Evolutionary conservation across 2,113 vertebrate species (phyloP).

Genomic region (Halichoeres trimaculatus): DNA sequence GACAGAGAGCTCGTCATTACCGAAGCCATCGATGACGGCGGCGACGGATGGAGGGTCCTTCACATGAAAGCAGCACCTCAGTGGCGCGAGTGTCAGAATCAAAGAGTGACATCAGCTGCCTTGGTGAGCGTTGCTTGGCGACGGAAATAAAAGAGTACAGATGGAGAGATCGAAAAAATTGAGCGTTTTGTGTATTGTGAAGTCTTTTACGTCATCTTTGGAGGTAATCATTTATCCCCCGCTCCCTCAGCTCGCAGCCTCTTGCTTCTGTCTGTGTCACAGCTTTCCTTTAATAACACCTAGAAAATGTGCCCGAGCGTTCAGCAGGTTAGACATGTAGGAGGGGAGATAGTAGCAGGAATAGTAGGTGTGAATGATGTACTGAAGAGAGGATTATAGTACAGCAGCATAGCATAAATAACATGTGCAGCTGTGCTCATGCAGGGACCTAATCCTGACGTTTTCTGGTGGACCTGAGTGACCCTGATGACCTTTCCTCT

Average conservation of each 20-base stretch:
- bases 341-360: not conserved
- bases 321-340: not conserved
- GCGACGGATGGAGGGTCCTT: conserved; percentile 16
- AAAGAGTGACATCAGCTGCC: conserved; percentile 49
- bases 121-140: conserved; percentile 41
- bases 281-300: not conserved
- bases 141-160: conserved; percentile 23
- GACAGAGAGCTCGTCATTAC: conserved; percentile 28
- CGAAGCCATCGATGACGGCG: conserved; percentile 2
- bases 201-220: too few species aligned
- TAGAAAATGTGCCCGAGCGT: not conserved
- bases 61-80: conserved; percentile 47
- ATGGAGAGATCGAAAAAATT: not conserved
- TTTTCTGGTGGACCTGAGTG: not conserved
- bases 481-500: not conserved
- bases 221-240: too few species aligned
- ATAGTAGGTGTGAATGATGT: not conserved
- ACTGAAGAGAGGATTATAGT: not conserved
- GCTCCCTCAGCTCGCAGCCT: too few species aligned
- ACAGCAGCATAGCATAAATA: not conserved
- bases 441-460: not conserved
- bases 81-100: conserved; percentile 30
- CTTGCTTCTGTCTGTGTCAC: not conserved
- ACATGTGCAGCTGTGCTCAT: not conserved
- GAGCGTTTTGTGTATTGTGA: too few species aligned